Conservation (phyloP, 1,140 invertebrate species). For the Meteorus sp. region DNA sequence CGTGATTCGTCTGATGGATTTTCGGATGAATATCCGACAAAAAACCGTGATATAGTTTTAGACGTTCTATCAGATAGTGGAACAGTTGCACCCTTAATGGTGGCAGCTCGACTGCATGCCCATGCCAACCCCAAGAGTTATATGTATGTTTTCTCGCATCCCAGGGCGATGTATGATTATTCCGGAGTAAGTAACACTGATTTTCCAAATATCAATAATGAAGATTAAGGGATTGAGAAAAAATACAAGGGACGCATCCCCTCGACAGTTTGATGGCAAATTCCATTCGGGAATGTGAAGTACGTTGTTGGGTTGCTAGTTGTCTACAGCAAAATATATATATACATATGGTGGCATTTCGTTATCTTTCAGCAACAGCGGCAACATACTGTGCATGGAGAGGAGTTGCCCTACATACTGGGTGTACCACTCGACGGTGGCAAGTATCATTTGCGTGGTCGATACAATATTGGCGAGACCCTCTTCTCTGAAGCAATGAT, state of each 20-base stretch:
- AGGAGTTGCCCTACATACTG: conserved; percentile 89
- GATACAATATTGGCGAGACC: conserved; percentile 75
- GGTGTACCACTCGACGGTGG: conserved; percentile 82
- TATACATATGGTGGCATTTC: too few relatives aligned
- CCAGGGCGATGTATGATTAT: conserved; percentile 49
- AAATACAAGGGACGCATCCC: neutral
- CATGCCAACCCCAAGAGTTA: conserved; percentile 75
- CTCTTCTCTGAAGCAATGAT: conserved; percentile 81
- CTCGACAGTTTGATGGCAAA: neutral
- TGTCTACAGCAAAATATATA: too few relatives aligned
- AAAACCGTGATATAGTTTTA: conserved; percentile 76
- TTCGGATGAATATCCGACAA: conserved; percentile 38
- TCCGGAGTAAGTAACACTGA: conserved; percentile 42
- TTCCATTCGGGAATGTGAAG: too few relatives aligned
- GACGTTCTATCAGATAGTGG: conserved; percentile 87
- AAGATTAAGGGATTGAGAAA: neutral
- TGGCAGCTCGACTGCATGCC: conserved; percentile 73
- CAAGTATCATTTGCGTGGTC: conserved; percentile 71
- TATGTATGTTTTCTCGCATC: conserved; percentile 87
- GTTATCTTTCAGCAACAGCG: conserved; percentile 45
- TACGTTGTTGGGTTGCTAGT: too few relatives aligned
- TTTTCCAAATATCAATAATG: neutral
- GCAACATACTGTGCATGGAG: conserved; percentile 71
- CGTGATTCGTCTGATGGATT: conserved; percentile 34
- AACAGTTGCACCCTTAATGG: conserved; percentile 72